Evolutionary conservation across 2,888 invertebrate genomes (phyloP), one percentile per base, ranked within the genome.

Genomic region (Timema podura): DNA sequence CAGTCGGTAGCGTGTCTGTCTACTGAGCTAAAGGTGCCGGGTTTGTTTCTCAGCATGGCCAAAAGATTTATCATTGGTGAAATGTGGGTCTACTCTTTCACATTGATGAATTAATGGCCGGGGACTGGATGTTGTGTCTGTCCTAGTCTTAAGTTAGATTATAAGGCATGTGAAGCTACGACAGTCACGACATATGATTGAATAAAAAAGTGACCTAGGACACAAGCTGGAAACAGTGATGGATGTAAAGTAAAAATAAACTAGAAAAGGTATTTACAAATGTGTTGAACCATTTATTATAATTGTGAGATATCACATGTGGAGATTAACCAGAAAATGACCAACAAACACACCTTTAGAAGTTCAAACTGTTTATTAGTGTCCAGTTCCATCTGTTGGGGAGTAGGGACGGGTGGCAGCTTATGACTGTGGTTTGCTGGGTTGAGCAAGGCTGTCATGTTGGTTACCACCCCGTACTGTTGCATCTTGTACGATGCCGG

Each of bases 391-490:
- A 76, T 70, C 66, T 75, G 66, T 30, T 71, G 65, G 16, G 71
- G 68, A 45, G 67, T 69, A 16, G 71, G 72, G 11, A 65, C 65
- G 46, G 71, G 71, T 45, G 72, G 72, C 30, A 74, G 78, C 73
- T 83, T 83, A 77, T 85, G 85, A 46, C 81, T 83, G 76, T 81
- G 82, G 75, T 85, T 83, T 45, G 80, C 79, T 7, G 85, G 85
- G 48, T 78, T 78, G 75, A 85, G 82, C 16, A 73, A 46, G 10
- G 54, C 67, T 13, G 64, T 64, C 59, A 47, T 45, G 46, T 16
- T n/a, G n/a, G 13, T 45, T 8, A 10, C 44, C 44, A 61, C 11
- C 61, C 9, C 11, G 30, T 15, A n/a, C 11, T 61, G 10, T 9
- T 44, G 9, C 13, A 13, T 8, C 11, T 13, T 61, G 61, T 16